These are phyloP conservation scores for Notothenia rossii DNA, from an alignment of 2,113 vertebrate species.

Conservation along the genomic window DNA sequence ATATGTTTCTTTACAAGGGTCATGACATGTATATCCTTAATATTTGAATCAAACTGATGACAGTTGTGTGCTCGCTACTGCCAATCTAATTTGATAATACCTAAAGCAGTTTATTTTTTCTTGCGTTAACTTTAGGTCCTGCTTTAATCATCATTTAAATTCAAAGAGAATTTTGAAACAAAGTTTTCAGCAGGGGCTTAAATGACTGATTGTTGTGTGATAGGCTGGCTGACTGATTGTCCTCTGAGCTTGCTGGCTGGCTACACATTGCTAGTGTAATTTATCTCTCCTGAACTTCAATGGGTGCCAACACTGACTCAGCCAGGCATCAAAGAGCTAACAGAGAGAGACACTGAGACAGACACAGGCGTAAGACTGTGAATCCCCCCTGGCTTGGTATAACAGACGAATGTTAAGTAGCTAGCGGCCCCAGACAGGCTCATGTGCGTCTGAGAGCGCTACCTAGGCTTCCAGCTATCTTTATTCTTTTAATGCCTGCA, in stretches of 20 bases:
- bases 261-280: conserved; percentile 34
- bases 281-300: conserved; percentile 49
- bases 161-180: neutral
- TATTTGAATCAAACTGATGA: too few species aligned
- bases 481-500: conserved; percentile 58
- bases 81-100: neutral
- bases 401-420: conserved; percentile 76
- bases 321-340: conserved; percentile 57
- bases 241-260: conserved; percentile 13
- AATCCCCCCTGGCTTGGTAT: conserved; percentile 61
- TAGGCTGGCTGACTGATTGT: conserved; percentile 6
- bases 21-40: too few species aligned
- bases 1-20: too few species aligned
- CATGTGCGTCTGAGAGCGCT: conserved; percentile 38
- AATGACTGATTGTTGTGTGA: conserved; percentile 16
- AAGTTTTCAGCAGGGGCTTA: neutral
- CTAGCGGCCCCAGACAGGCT: conserved; percentile 64
- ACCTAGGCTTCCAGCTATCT: conserved; percentile 56
- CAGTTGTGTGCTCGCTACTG: too few species aligned
- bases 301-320: conserved; percentile 51
- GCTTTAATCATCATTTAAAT: neutral
- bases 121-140: neutral
- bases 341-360: conserved; percentile 56
- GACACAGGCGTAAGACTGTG: conserved; percentile 46
- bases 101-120: neutral